Evolutionary conservation across 2,888 invertebrate species (phyloP), one percentile per base, ranked within the genome.

Genomic region (Fragum whitleyi): DNA sequence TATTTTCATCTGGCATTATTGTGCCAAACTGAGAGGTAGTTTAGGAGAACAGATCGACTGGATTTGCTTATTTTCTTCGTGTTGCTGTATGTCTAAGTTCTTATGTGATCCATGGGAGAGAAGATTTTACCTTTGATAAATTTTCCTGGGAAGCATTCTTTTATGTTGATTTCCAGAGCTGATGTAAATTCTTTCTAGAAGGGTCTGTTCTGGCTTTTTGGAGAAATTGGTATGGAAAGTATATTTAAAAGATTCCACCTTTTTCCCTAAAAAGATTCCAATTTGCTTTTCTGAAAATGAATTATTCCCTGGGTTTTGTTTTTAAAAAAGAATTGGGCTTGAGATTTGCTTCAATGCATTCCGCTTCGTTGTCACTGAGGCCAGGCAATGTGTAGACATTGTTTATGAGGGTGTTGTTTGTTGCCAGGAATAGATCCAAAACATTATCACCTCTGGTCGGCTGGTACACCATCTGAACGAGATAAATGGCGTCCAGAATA

Each of bases 381-480:
- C 61, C 61, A 28, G 72, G 72, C 11, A 72, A 6, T 28, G 53
- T 36, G 32, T 14, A 36, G n/a, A 55, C 57, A 2, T 36, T 28
- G 21, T 71, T 71, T 32, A 71, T 21, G 14, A 71, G 36, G 3
- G 21, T 72, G 14, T 36, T 42, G 21, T 72, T 72, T 39, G 61
- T 42, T 14, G 72, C 61, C 19, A 59, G n/a, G n/a, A n/a, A n/a
- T n/a, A n/a, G n/a, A n/a, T n/a, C n/a, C n/a, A n/a, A n/a, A n/a
- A n/a, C n/a, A 59, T 61, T 72, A 19, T 39, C 21, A 32, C 57
- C 72, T 28, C 72, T 29, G 14, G 72, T 72, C 16, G 72, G 72
- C 16, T 36, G 55, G 28, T 32, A 55, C 9, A 75, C 57, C 59
- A 69, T 69, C 55, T 75, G 75, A 55, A 53, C 53, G 6, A 75